A percentile compares a stretch with the other conserved stretches of the same genome.
These are phyloP conservation scores for Chloroceryle inda DNA, from an alignment of 2,797 vertebrate genomes.

Conservation along the genomic window DNA sequence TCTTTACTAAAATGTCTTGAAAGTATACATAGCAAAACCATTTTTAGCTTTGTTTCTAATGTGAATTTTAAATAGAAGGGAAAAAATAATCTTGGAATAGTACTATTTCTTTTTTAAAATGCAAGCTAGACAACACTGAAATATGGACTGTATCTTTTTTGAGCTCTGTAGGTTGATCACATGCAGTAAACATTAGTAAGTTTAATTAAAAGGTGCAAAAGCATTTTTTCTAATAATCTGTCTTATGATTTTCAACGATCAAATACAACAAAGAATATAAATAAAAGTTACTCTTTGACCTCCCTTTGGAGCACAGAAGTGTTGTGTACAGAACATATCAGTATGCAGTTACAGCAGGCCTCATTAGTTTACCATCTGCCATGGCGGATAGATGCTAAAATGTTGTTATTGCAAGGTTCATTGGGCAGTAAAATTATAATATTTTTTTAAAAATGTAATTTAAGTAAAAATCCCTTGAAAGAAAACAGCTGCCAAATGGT, in stretches of 20 bases:
- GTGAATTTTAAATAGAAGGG: neutral
- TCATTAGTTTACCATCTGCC: constrained; percentile 91
- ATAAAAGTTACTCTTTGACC: constrained; percentile 88
- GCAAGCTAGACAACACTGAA: neutral
- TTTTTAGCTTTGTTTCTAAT: neutral
- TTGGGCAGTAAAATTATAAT: constrained; percentile 87
- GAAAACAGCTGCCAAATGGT: constrained; percentile 67
- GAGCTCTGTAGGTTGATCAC: neutral
- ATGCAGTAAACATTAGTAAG: constrained; percentile 30
- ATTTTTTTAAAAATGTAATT: constrained; percentile 62
- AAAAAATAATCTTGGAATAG: neutral
- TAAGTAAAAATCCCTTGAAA: constrained; percentile 71
- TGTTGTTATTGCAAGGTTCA: constrained; percentile 87
- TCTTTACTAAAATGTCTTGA: neutral
- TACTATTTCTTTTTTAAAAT: neutral
- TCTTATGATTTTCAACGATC: constrained; percentile 31
- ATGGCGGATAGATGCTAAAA: constrained; percentile 85
- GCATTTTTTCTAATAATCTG: constrained; percentile 53
- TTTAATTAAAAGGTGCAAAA: constrained; percentile 63
- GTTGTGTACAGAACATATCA: constrained; percentile 80
- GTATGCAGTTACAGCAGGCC: constrained; percentile 81
- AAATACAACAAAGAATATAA: constrained; percentile 71
- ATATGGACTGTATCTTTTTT: neutral
- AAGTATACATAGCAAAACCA: neutral
- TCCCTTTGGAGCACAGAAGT: constrained; percentile 66